phyloP scores from a whole-genome alignment of 2,797 vertebrate species.

The Scolopax rusticola region DNA sequence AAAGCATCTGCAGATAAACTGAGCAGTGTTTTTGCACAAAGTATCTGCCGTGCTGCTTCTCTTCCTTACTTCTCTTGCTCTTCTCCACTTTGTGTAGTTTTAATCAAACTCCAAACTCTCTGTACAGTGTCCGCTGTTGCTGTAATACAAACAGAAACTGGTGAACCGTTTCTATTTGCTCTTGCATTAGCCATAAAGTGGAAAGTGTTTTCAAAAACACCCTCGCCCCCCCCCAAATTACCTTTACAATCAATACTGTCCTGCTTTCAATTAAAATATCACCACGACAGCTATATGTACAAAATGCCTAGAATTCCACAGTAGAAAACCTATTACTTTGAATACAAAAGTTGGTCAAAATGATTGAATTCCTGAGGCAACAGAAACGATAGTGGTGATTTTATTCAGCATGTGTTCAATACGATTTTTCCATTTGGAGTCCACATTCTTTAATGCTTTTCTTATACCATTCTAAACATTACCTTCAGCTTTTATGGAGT shows the following conservation, averaged over 20 bases:
- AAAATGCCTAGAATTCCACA: background rate
- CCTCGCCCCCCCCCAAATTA: background rate
- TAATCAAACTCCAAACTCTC: background rate
- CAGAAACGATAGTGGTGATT: conserved; percentile 76
- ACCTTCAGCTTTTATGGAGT: conserved; percentile 75
- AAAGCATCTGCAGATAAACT: background rate
- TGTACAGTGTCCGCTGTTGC: background rate
- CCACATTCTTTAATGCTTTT: conserved; percentile 72
- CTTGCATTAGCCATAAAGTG: background rate
- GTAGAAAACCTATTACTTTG: background rate
- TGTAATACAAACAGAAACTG: background rate
- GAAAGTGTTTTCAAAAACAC: background rate
- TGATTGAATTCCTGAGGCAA: conserved; percentile 63
- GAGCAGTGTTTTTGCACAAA: background rate
- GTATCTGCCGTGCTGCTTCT: background rate
- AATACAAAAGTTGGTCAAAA: conserved; percentile 26
- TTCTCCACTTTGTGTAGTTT: background rate
- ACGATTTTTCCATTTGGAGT: conserved; percentile 76
- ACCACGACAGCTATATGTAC: background rate
- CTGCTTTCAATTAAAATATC: background rate
- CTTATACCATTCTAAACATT: conserved; percentile 64
- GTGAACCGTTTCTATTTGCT: background rate
- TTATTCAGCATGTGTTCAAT: conserved; percentile 82
- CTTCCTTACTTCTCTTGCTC: background rate
- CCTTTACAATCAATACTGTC: background rate